Evolutionary conservation across 2,888 invertebrate species (phyloP), one percentile per base, ranked within the genome.

Genomic region (Megastigmus dorsalis): DNA sequence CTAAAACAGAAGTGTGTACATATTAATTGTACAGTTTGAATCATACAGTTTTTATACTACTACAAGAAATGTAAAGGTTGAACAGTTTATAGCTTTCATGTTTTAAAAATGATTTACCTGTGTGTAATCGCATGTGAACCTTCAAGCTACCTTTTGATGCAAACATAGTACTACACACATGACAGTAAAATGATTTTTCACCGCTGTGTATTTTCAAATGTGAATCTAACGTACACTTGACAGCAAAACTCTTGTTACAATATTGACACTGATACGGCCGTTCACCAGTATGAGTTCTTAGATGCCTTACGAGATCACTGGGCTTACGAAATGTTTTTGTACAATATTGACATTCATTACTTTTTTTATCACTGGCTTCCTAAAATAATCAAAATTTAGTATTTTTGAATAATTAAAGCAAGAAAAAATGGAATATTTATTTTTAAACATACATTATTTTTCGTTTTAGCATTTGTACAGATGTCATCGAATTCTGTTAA

Each of bases 241-340:
- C 90, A 1, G 92, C 90, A 81, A 93, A 93, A 43, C 88, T 89
- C 81, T 90, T 91, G 13, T 85, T 87, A 78, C 91, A 91, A 77
- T 86, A 86, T 43, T 89, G 85, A 76, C 91, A 91, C 50, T 87
- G 89, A 85, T 90, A 94, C 0, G 94, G 94, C 78, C 91, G 90
- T 84, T 93, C 93, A 1, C 92, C 92, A 0, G 93, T 93, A 83
- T 93, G 93, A 3, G 91, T 92, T 48, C 93, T 88, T 55, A 92
- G 88, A 82, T 93, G 93, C 2, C 93, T 89, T 54, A 90, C 90
- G 54, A 93, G 88, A 88, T 93, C 93, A 65, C 92, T 92, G 0
- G 92, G 92, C 82, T 93, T 93, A 79, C 92, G 91, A 83, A 94
- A 94, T 72, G 90, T 90, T 83, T 93, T 93, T 13, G 89, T 87